Conservation (phyloP, 2,113 vertebrate genomes). For the Peucedramus taeniatus region DNA sequence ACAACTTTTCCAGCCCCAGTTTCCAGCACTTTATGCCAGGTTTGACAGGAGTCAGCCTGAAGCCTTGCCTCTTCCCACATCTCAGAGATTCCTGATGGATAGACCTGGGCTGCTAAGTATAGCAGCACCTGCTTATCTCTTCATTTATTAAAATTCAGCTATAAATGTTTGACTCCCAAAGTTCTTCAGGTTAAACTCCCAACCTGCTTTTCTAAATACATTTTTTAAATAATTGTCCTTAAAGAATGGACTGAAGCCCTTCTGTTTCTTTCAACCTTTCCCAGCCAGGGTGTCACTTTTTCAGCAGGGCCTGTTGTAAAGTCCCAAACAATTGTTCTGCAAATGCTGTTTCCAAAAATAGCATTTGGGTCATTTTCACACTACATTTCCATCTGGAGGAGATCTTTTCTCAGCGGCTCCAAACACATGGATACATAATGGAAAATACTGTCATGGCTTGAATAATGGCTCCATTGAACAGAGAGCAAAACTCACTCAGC, state of each 20-base stretch:
- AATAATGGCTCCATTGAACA: not conserved
- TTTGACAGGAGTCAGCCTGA: not conserved
- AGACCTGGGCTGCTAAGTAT: not conserved
- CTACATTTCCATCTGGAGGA: not conserved
- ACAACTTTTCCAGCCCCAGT: not conserved
- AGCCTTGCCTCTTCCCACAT: not conserved
- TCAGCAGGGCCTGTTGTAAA: not conserved
- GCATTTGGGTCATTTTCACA: not conserved
- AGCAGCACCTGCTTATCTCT: not conserved
- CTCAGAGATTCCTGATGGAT: not conserved
- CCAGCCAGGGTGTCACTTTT: not conserved
- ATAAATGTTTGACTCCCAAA: not conserved
- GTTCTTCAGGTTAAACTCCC: not conserved
- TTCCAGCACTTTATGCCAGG: not conserved
- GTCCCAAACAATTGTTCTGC: not conserved
- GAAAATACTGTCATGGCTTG: not conserved
- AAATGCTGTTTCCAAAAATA: not conserved
- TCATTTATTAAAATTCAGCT: not conserved
- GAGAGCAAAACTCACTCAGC: not conserved
- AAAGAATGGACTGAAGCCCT: not conserved
- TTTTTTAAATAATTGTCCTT: not conserved
- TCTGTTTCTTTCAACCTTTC: not conserved
- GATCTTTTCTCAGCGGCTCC: not conserved
- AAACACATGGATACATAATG: not conserved
- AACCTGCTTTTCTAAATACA: not conserved